phyloP scores from a whole-genome alignment of 2,113 vertebrate species.

The Acrocephalus kingi region DNA sequence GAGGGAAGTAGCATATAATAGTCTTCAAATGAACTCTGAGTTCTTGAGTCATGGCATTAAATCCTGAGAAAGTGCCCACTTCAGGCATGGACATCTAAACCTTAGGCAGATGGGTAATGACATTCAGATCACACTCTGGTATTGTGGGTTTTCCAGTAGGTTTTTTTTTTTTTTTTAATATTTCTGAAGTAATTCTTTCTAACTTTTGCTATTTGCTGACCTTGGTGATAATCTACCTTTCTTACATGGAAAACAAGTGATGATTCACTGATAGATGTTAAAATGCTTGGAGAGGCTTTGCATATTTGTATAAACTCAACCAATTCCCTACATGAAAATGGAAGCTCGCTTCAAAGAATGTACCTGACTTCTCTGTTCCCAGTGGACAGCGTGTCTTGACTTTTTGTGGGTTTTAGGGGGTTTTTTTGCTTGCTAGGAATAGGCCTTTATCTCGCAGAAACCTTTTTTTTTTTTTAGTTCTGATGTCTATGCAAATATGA shows the following conservation, averaged over 20 bases:
- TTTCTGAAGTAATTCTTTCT: not conserved
- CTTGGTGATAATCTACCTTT: not conserved
- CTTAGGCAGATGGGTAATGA: not conserved
- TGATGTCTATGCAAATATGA: not conserved
- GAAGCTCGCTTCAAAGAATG: not conserved
- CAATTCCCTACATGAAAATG: not conserved
- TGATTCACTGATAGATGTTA: not conserved
- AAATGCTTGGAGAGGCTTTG: not conserved
- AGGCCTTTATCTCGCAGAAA: not conserved
- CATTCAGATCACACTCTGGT: not conserved
- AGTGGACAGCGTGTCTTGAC: not conserved
- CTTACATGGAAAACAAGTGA: not conserved
- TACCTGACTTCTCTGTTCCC: not conserved
- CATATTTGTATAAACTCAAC: not conserved
- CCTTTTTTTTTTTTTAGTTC: not conserved
- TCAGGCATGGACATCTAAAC: not conserved
- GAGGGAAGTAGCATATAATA: not conserved
- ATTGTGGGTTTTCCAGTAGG: not conserved
- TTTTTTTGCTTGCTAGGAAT: not conserved
- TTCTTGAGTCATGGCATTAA: not conserved
- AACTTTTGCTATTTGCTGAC: fast-evolving
- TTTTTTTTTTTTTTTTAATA: not conserved
- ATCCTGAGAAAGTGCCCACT: not conserved
- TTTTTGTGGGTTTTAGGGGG: too few relatives aligned
- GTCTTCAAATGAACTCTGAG: not conserved